Evolutionary conservation across 2,113 vertebrate genomes (phyloP).

Genomic region (Sinocyclocheilus maitianheensis): DNA sequence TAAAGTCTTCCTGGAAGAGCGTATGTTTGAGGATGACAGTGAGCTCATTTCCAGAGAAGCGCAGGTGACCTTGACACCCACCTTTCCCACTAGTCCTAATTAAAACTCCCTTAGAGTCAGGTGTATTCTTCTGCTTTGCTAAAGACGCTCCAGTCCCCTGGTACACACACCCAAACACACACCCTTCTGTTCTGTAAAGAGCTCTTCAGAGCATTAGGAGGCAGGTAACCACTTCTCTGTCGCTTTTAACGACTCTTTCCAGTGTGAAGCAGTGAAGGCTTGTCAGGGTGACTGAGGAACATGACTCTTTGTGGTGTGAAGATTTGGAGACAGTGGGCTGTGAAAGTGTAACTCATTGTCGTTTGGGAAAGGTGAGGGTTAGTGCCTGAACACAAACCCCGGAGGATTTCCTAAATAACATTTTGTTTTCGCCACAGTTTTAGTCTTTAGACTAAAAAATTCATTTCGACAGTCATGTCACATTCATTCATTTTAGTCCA

Average conservation of each 20-base stretch:
- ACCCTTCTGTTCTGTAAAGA: background rate
- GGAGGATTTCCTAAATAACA: background rate
- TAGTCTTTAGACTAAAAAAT: background rate
- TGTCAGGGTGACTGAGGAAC: background rate
- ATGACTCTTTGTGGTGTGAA: background rate
- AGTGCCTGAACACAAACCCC: background rate
- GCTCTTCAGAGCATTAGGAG: background rate
- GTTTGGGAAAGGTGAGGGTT: background rate
- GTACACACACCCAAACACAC: background rate
- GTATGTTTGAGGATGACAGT: conserved; percentile 3
- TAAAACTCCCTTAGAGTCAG: conserved; percentile 26
- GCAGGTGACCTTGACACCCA: conserved; percentile 14
- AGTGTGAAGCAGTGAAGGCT: background rate
- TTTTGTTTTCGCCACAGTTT: background rate
- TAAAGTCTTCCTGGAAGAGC: background rate
- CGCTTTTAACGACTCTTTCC: background rate
- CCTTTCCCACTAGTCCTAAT: conserved; percentile 52
- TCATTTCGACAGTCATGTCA: background rate
- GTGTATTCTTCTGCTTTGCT: conserved; percentile 18
- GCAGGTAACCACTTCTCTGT: background rate
- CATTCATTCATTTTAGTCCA: background rate
- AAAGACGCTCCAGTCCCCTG: background rate
- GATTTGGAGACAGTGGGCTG: background rate
- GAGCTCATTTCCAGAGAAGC: background rate
- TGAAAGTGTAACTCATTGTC: conserved; percentile 8